Evolutionary conservation across 53 echinoderm and acorn worm genomes (phyloP).

Genomic region (Echinometra lucunter): DNA sequence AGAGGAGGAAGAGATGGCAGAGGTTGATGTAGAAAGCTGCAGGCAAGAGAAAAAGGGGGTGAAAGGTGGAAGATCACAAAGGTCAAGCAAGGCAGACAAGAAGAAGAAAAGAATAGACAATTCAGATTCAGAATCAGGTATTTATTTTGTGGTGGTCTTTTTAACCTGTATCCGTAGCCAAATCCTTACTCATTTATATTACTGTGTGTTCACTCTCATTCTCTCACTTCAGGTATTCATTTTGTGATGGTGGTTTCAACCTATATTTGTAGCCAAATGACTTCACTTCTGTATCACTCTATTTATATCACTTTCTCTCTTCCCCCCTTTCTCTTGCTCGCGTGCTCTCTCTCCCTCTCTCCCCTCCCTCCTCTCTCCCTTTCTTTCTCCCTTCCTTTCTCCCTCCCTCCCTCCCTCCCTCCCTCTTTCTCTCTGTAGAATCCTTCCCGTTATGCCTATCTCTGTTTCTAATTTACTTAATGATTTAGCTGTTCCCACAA

Average conservation of each 20-base stretch:
- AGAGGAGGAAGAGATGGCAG: slow-evolving; percentile 29
- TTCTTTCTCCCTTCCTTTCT: not conserved
- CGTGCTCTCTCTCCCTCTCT: not conserved
- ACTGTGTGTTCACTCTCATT: no score
- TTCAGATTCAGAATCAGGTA: slow-evolving; percentile 79
- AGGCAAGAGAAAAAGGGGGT: slow-evolving; percentile 15
- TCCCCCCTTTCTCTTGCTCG: no score
- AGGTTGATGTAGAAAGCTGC: slow-evolving; percentile 34
- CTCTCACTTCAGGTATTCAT: not conserved
- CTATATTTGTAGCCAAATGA: no score
- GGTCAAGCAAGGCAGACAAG: slow-evolving; percentile 50
- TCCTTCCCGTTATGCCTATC: not conserved
- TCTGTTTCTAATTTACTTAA: not conserved
- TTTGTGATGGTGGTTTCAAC: not conserved
- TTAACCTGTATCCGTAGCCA: no score
- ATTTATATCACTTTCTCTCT: not conserved
- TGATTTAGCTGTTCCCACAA: no score
- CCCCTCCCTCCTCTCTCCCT: not conserved
- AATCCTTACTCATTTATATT: no score
- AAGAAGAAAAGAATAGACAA: slow-evolving; percentile 68
- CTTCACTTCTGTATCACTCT: no score
- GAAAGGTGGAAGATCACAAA: slow-evolving; percentile 54
- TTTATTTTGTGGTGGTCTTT: not conserved
- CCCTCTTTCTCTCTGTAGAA: no score
- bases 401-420: not conserved